Conservation (phyloP, 1,140 invertebrate genomes). For the Apis cerana region DNA sequence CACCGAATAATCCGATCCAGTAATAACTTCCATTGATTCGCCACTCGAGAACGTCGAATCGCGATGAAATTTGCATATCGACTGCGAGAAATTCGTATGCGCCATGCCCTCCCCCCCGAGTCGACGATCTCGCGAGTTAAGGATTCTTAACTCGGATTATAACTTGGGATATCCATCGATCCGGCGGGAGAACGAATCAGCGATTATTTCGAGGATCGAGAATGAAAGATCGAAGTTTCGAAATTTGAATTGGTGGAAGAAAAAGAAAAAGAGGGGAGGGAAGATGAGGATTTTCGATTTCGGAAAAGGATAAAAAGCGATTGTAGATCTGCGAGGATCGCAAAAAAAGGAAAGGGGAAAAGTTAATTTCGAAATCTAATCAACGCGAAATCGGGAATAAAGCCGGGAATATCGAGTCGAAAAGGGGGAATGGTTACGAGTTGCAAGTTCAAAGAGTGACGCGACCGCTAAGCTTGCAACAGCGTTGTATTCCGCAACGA, state of each 20-base stretch:
- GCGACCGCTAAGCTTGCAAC: slow-evolving; percentile 22
- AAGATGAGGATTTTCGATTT: neutral
- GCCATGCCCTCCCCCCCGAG: neutral
- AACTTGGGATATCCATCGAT: no score
- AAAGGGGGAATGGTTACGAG: neutral
- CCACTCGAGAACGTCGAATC: slow-evolving; percentile 17
- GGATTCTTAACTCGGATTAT: slow-evolving; percentile 34
- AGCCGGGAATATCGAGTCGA: neutral
- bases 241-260: no score
- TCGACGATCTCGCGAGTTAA: slow-evolving; percentile 26
- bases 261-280: no score
- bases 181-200: no score
- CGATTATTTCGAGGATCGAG: no score
- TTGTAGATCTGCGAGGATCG: no score
- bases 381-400: slow-evolving; percentile 35
- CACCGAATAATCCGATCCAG: slow-evolving; percentile 40
- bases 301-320: neutral
- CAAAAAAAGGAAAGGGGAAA: neutral
- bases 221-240: no score
- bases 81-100: slow-evolving; percentile 41
- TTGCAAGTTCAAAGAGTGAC: slow-evolving; percentile 34
- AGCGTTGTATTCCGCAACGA: slow-evolving; percentile 29
- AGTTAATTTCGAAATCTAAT: slow-evolving; percentile 30
- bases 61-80: slow-evolving; percentile 55
- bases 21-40: slow-evolving; percentile 56